Conservation (phyloP, 2,113 vertebrate genomes). For the Leptosomus discolor region DNA sequence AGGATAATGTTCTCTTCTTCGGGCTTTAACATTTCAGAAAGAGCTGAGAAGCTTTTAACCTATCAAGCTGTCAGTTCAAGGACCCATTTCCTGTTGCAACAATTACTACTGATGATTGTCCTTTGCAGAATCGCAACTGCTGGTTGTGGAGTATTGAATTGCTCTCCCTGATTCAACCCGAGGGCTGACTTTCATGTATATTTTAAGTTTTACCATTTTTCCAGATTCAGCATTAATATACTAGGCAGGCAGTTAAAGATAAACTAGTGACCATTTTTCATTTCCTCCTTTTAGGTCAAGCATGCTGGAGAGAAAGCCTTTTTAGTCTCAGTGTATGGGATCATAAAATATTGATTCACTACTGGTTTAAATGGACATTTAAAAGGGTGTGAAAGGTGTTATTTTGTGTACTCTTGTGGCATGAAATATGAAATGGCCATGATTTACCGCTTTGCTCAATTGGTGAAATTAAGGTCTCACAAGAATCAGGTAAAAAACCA, state of each 20-base stretch:
- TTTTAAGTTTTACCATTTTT: not conserved
- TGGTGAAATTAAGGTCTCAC: not conserved
- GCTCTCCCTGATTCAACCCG: not conserved
- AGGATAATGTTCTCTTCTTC: not conserved
- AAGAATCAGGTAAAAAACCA: not conserved
- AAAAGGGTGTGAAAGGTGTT: not conserved
- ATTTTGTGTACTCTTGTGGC: not conserved
- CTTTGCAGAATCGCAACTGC: not conserved
- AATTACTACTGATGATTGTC: not conserved
- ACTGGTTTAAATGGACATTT: not conserved
- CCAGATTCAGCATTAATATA: not conserved
- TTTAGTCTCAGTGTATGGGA: not conserved
- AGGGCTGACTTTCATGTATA: not conserved
- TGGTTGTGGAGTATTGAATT: not conserved
- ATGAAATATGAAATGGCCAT: not conserved
- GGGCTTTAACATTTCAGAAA: not conserved
- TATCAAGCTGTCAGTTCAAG: not conserved
- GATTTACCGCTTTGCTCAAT: not conserved
- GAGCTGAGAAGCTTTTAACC: not conserved
- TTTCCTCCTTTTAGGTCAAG: conserved; percentile 8
- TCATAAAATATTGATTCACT: conserved; percentile 7
- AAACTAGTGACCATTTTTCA: not conserved
- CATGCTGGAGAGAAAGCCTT: not conserved
- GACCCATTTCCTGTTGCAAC: not conserved
- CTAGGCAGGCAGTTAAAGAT: not conserved